These are phyloP conservation scores for Drosophila tanythrix DNA, from an alignment of 2,888 invertebrate genomes.

Conservation along the genomic window DNA sequence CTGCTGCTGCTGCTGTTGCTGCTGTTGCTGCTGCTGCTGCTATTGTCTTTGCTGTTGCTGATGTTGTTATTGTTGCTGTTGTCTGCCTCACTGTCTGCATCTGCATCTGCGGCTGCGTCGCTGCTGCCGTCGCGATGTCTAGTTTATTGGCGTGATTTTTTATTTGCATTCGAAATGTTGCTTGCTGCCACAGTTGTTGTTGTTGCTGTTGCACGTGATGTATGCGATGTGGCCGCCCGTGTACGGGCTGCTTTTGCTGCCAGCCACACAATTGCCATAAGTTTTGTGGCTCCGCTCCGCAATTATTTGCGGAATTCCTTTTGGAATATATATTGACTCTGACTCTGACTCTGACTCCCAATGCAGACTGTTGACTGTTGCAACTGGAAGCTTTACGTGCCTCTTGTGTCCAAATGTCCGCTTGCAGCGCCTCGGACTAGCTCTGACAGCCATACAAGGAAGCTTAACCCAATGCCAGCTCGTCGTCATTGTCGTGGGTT, in stretches of 20 bases:
- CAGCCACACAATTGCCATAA: conserved; percentile 77
- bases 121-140: conserved; percentile 78
- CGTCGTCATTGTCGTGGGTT: conserved; percentile 28
- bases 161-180: conserved; percentile 81
- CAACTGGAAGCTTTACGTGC: conserved; percentile 40
- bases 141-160: conserved; percentile 84
- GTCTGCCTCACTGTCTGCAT: conserved; percentile 41
- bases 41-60: conserved; percentile 55
- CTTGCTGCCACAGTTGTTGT: conserved; percentile 30
- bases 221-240: conserved; percentile 62
- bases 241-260: conserved; percentile 29
- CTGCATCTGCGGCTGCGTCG: conserved; percentile 23
- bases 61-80: conserved; percentile 46
- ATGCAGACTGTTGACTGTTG: conserved; percentile 35
- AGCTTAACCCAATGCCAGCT: conserved; percentile 60
- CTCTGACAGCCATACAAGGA: conserved; percentile 77
- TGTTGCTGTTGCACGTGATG: conserved; percentile 70
- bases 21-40: conserved; percentile 26
- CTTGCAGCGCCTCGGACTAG: conserved; percentile 50
- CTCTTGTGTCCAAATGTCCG: conserved; percentile 43
- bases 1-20: conserved; percentile 22
- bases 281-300: conserved; percentile 70
- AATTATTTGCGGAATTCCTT: conserved; percentile 83
- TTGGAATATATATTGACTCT: conserved; percentile 82
- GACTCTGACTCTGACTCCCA: conserved; percentile 33